Base-by-base conservation (phyloP, 2,797 vertebrate genomes). In the Lithobates sylvaticus region DNA sequence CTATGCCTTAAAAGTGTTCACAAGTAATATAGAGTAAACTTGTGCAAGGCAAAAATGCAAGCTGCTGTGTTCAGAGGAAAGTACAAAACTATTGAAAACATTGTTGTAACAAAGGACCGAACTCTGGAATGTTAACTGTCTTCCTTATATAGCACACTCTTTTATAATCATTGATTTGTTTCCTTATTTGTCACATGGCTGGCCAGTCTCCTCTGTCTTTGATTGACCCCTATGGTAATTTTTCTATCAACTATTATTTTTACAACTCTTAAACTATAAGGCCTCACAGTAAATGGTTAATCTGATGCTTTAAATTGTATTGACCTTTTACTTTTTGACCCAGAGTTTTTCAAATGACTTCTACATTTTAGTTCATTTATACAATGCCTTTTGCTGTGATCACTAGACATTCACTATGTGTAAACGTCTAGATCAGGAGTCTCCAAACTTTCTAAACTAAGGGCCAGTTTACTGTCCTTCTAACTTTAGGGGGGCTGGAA, bases 101-200 rank as follows among this genome's bases (percentile, higher is more conserved):
- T 12, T 32, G 0, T 16, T 26, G n/a, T 44, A 47, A 47, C 29
- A 79, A 79, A 79, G 44, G 39, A 44, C 29, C 15, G 69, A 8
- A 36, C 29, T 26, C 44, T 81, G 78, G 67, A 81, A 71, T 71
- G 67, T 81, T 70, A 71, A 39, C 42, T 34, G 47, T 71, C 65
- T 13, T 29, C 23, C 29, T 65, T 34, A 44, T 70, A 32, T 58
- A 21, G 21, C 21, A 13, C 10, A 26, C 7, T 8, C 39, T 42
- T 54, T 81, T 81, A 68, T 81, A 36, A 58, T 54, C 68, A n/a
- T 36, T 81, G 67, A 78, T 81, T 81, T 71, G 78, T 69, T 81
- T 79, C 78, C 67, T 70, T 69, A 50, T 79, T 44, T 81, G 79
- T 44, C 80, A 58, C 70, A 61, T 64, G 9, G 16, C 4, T 73